phyloP scores from a whole-genome alignment of 2,888 invertebrate species.

The Tachina fera region DNA sequence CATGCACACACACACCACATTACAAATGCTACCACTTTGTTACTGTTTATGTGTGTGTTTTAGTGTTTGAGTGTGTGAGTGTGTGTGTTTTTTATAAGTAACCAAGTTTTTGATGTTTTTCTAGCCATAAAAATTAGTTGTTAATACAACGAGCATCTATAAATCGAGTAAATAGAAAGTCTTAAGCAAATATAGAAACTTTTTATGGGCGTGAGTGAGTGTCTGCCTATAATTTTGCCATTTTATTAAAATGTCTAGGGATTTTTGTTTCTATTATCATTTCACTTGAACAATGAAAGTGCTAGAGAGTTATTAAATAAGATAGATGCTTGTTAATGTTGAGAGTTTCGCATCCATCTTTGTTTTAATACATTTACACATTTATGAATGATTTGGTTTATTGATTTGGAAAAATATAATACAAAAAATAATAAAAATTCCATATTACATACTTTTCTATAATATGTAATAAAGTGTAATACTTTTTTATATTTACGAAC shows the following conservation, averaged over 20 bases:
- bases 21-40: background rate
- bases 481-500: too few species aligned
- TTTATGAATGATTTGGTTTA: background rate
- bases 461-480: background rate
- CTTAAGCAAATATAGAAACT: background rate
- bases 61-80: background rate
- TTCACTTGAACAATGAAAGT: background rate
- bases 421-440: background rate
- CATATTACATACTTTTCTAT: background rate
- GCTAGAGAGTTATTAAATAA: background rate
- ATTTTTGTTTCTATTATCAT: background rate
- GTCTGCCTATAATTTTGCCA: background rate
- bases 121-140: slow-evolving; percentile 15
- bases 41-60: too few species aligned
- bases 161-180: background rate
- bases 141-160: background rate
- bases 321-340: too few species aligned
- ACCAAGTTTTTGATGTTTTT: background rate
- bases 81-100: background rate
- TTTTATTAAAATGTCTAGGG: slow-evolving; percentile 11
- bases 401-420: background rate
- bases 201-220: background rate
- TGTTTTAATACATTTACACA: background rate
- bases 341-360: background rate
- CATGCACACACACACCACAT: too few species aligned